These are phyloP conservation scores for Anas platyrhynchos DNA, from an alignment of 2,113 vertebrate species.

Conservation along the genomic window DNA sequence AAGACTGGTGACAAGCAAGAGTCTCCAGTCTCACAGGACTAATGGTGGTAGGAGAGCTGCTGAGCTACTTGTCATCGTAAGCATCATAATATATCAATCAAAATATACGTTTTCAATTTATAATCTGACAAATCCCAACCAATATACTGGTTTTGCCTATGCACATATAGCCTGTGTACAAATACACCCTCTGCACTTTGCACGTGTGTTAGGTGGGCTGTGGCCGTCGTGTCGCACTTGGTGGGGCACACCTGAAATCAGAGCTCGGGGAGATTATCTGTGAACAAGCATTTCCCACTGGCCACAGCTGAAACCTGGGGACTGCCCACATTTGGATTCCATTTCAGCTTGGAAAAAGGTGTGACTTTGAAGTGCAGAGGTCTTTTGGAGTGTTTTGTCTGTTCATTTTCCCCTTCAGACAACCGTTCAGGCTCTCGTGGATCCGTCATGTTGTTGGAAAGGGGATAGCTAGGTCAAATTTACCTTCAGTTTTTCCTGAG, in stretches of 20 bases:
- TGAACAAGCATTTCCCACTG: fast-evolving
- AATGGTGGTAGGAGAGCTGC: not conserved
- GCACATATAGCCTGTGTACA: not conserved
- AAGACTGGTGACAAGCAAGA: not conserved
- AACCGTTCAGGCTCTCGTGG: not conserved
- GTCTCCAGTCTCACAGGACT: not conserved
- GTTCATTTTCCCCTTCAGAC: not conserved
- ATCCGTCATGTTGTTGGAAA: not conserved
- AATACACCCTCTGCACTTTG: not conserved
- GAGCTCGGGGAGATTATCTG: not conserved
- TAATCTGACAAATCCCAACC: not conserved
- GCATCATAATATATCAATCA: not conserved
- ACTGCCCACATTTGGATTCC: not conserved
- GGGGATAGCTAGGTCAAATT: not conserved
- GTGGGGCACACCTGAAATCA: not conserved
- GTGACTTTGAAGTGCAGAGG: not conserved
- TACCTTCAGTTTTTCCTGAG: not conserved
- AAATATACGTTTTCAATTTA: not conserved
- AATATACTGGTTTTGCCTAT: fast-evolving
- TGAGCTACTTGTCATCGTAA: not conserved
- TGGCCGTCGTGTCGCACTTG: fast-evolving
- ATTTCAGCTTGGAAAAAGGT: not conserved
- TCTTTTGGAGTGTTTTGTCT: not conserved
- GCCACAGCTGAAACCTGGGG: not conserved
- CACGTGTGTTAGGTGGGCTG: fast-evolving